These are phyloP conservation scores for Troides oblongomaculatus DNA, from an alignment of 2,888 invertebrate species.

Conservation along the genomic window DNA sequence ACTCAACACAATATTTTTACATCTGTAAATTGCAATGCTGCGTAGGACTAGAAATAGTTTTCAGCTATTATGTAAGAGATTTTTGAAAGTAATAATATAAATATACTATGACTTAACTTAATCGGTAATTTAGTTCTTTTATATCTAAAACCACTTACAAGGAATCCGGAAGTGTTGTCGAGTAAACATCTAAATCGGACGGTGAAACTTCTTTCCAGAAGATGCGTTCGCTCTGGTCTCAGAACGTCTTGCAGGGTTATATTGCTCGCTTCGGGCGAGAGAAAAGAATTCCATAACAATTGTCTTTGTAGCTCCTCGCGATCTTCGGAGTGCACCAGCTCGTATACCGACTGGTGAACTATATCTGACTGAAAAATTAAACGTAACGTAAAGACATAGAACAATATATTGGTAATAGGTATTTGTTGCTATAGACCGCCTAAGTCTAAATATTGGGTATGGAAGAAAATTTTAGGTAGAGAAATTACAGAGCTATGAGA, in stretches of 20 bases:
- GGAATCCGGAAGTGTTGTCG: slow-evolving; percentile 99
- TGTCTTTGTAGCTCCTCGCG: slow-evolving; percentile 97
- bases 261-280: slow-evolving; percentile 88
- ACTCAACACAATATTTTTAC: no score
- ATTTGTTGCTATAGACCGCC: no score
- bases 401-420: no score
- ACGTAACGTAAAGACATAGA: no score
- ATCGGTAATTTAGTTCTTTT: neutral
- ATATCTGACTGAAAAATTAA: slow-evolving; percentile 94
- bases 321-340: slow-evolving; percentile 99
- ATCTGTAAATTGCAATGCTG: no score
- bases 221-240: slow-evolving; percentile 91
- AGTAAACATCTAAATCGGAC: slow-evolving; percentile 99
- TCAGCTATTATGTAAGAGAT: no score
- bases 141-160: slow-evolving; percentile 79
- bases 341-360: slow-evolving; percentile 99
- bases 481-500: no score
- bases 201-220: slow-evolving; percentile 97
- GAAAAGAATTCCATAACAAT: slow-evolving; percentile 95
- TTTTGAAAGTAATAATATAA: no score
- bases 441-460: no score
- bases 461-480: no score
- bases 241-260: slow-evolving; percentile 91
- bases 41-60: no score
- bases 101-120: no score